Evolutionary conservation across 2,888 invertebrate species (phyloP), one percentile per base, ranked within the genome.

Genomic region (Sesia apiformis): DNA sequence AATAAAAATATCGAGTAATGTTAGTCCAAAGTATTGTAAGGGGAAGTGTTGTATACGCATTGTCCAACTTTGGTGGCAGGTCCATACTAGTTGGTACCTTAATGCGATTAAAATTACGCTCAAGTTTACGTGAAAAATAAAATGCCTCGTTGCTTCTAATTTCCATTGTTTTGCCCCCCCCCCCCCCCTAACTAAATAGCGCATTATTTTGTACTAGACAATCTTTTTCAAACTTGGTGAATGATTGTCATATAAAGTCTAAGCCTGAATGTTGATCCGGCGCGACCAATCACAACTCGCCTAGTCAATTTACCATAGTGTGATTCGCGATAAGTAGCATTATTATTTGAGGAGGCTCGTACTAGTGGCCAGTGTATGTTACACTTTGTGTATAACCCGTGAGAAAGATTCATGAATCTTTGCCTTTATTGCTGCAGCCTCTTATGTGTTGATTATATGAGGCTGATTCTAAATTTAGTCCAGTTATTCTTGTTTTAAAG

Each of bases 291-390:
- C 87, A 82, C 84, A 82, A 84, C 81, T 78, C 84, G 81, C 85
- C 89, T 89, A 89, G 89, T 89, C 89, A 89, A 89, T 88, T 88
- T 89, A 87, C 86, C 84, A 86, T 89, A 89, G 88, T 89, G 89
- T 89, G 88, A 89, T 89, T 87, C 80, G 84, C 83, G 79, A 74
- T 87, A 87, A 88, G 84, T 87, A 87, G 84, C 77, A 78, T 75
- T 78, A 77, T 76, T 78, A 77, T 75, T 71, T 65, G 76, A 72
- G 84, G 85, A 72, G 79, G 74, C 69, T 62, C 53, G 52, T 54
- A n/a, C 38, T 56, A 53, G 53, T 58, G 61, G 60, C 58, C 60
- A 56, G 55, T 49, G 43, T 63, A 54, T 57, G 57, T 62, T 70
- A 67, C 64, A 69, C 71, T 60, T 64, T 63, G 67, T 66, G 72